These are phyloP conservation scores for Myripristis murdjan DNA, from an alignment of 2,797 vertebrate species.

Conservation along the genomic window DNA sequence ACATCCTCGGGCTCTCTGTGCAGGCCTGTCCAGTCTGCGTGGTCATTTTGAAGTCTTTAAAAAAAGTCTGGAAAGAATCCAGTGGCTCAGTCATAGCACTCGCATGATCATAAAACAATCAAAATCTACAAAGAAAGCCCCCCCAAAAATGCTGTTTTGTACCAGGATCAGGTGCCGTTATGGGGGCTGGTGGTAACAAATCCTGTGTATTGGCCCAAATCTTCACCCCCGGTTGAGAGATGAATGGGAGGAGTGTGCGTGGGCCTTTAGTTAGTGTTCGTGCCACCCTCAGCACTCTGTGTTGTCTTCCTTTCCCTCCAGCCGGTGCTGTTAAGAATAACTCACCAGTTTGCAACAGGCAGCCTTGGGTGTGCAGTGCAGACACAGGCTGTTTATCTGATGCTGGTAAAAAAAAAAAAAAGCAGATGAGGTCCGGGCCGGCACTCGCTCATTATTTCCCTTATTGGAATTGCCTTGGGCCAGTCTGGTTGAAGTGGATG, in stretches of 20 bases:
- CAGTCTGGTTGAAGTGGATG: constrained; percentile 41
- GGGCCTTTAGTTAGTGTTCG: not conserved
- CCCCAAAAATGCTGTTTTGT: too few species aligned
- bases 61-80: too few species aligned
- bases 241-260: not conserved
- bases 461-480: constrained; percentile 26
- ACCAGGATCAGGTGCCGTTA: not conserved
- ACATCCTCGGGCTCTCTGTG: too few species aligned
- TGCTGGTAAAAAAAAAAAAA: not conserved
- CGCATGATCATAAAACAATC: too few species aligned
- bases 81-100: too few species aligned
- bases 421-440: not conserved
- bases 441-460: constrained; percentile 8
- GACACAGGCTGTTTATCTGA: not conserved
- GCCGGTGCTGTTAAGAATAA: constrained; percentile 19
- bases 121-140: too few species aligned
- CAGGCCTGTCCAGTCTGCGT: too few species aligned
- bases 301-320: not conserved
- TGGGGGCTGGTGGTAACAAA: not conserved
- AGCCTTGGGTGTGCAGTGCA: constrained; percentile 31
- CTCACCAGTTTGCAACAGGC: constrained; percentile 29
- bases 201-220: not conserved
- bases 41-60: too few species aligned
- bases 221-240: not conserved
- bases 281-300: not conserved